Percentiles rank a stretch among this genome's conserved stretches.
phyloP scores from a whole-genome alignment of 2,797 vertebrate genomes.

The Coilia nasus region DNA sequence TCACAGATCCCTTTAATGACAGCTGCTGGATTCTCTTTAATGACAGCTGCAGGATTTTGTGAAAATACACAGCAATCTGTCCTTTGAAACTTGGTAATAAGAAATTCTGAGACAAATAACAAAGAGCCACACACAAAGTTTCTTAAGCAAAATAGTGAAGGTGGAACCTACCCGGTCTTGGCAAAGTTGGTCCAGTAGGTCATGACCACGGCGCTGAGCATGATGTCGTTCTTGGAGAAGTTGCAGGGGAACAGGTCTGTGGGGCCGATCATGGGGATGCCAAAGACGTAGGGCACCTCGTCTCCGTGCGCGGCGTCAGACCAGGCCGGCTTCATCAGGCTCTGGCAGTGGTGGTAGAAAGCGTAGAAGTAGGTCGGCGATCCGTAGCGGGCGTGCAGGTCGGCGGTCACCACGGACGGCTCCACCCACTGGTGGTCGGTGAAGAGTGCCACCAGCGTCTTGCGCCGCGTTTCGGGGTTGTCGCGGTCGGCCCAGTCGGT shows the following conservation, averaged over 20 bases:
- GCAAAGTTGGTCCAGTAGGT: slow-evolving; percentile 99
- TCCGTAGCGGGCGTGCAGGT: slow-evolving; percentile 95
- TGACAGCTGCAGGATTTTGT: too few relatives aligned
- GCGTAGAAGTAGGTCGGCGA: slow-evolving; percentile 98
- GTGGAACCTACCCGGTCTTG: slow-evolving; percentile 92
- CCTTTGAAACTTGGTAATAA: too few relatives aligned
- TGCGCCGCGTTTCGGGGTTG: slow-evolving; percentile 94
- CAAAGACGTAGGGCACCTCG: slow-evolving; percentile 97
- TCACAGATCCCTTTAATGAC: too few relatives aligned
- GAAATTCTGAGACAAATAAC: too few relatives aligned
- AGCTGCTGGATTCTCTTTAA: too few relatives aligned
- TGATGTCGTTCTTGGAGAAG: slow-evolving; percentile 98
- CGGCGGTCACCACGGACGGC: slow-evolving; percentile 94
- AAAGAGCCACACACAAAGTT: neutral
- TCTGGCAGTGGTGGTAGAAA: slow-evolving; percentile 99
- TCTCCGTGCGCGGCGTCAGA: slow-evolving; percentile 96
- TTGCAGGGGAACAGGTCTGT: slow-evolving; percentile 98
- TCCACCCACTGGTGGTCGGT: slow-evolving; percentile 99
- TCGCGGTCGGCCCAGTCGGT: slow-evolving; percentile 98
- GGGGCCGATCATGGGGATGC: slow-evolving; percentile 96
- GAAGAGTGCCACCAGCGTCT: slow-evolving; percentile 96
- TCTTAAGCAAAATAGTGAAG: slow-evolving; percentile 34
- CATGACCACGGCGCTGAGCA: slow-evolving; percentile 99
- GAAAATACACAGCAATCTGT: too few relatives aligned
- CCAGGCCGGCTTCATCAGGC: slow-evolving; percentile 98